Evolutionary conservation across 2,888 invertebrate genomes (phyloP), one percentile per base, ranked within the genome.

Genomic region (Branchipolynoe longqiensis): DNA sequence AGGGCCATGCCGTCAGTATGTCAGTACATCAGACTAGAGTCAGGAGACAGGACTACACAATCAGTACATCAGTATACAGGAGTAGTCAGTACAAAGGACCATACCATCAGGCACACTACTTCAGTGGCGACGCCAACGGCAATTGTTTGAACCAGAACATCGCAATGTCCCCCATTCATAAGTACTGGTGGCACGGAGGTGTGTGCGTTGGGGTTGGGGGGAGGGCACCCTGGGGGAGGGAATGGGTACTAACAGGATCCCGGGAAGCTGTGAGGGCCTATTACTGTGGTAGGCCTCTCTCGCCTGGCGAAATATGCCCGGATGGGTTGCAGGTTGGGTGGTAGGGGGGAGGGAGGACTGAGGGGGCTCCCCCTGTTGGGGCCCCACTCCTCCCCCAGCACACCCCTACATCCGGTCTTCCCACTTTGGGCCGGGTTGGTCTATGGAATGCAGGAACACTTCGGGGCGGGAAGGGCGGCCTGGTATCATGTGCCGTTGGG

Each of bases 381-480:
- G 48, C 8, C 18, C 8, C 48, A 48, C 48, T 8, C 48, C 18
- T 8, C 48, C 48, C 48, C 48, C 48, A 8, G 8, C 48, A 8
- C 48, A 8, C 48, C 48, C 48, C 69, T 22, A 62, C 28, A 62
- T 28, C 69, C 69, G 12, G 4, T 38, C 69, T n/a, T 36, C 36
- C 69, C 69, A 2, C 25, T 1, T 1, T 1, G 2, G 38, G n/a
- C 8, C 3, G 69, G 36, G 69, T 38, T 38, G 3, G 69, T 69
- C 69, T 36, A 33, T 78, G 78, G 78, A 78, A 78, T 78, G 78
- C 78, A 48, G 41, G 78, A n/a, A 48, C 78, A 78, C 78, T 41
- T 78, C 48, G 78, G 78, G 78, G 48, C 69, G 8, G 54, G 41
- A 25, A 25, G 78, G 54, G 41, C 18, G 78, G 22, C 22, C 69